Conservation (phyloP, 2,797 vertebrate species). For the Parauchenoglanis punctatus region DNA sequence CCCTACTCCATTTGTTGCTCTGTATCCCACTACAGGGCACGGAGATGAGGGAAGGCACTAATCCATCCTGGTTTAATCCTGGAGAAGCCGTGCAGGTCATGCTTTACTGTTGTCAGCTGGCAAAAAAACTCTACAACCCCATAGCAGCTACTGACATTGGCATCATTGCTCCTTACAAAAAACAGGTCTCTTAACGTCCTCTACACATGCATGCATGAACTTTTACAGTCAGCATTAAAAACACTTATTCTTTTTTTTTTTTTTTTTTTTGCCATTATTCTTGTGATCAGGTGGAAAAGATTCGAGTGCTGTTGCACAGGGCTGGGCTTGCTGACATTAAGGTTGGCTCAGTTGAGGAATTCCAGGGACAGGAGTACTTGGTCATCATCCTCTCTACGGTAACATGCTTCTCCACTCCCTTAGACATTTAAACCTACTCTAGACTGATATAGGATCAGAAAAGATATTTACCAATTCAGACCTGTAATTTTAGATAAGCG, state of each 20-base stretch:
- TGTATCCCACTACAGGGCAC: slow-evolving; percentile 73
- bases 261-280: neutral
- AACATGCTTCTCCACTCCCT: slow-evolving; percentile 22
- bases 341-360: slow-evolving; percentile 96
- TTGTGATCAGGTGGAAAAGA: slow-evolving; percentile 86
- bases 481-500: neutral
- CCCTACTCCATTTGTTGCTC: neutral
- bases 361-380: slow-evolving; percentile 91
- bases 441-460: neutral
- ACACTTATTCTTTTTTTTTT: neutral
- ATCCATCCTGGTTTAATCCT: slow-evolving; percentile 94
- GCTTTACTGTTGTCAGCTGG: slow-evolving; percentile 90
- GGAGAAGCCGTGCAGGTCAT: slow-evolving; percentile 91
- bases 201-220: neutral
- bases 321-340: slow-evolving; percentile 87
- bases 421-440: neutral
- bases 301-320: slow-evolving; percentile 82
- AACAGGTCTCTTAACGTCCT: slow-evolving; percentile 79
- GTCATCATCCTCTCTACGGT: slow-evolving; percentile 90
- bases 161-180: slow-evolving; percentile 90
- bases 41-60: slow-evolving; percentile 87
- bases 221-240: neutral
- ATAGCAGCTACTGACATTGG: slow-evolving; percentile 82
- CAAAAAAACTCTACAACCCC: slow-evolving; percentile 77
- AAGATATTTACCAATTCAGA: neutral